phyloP scores from a whole-genome alignment of 1,140 invertebrate species.

The Danaus plexippus region DNA sequence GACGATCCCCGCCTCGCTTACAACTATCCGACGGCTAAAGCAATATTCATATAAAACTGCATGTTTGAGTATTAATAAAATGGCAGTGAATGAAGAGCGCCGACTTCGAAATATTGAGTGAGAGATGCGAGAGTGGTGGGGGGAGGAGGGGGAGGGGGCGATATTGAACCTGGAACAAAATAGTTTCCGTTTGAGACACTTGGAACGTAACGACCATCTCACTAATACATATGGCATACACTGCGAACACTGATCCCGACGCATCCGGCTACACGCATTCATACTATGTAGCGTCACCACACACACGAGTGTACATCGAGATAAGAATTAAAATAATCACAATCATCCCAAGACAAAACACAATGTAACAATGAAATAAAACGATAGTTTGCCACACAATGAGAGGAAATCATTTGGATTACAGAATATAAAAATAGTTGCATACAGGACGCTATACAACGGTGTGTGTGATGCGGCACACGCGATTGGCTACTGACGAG shows the following conservation, averaged over 20 bases:
- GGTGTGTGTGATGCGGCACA: no score
- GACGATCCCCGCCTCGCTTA: no score
- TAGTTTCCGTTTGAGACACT: constrained; percentile 18
- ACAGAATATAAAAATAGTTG: no score
- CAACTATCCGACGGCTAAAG: no score
- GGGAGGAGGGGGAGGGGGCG: not conserved
- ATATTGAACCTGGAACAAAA: no score
- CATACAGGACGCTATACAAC: no score
- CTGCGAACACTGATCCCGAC: constrained; percentile 17
- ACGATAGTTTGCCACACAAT: no score
- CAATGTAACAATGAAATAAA: no score
- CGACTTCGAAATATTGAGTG: constrained; percentile 16
- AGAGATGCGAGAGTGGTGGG: constrained; percentile 12
- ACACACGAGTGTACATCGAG: constrained; percentile 1
- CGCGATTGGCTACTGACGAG: no score
- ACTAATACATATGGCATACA: constrained; percentile 65
- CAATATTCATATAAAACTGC: constrained; percentile 11
- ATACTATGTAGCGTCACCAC: constrained; percentile 3
- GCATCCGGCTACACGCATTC: constrained; percentile 9
- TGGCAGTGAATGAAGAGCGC: constrained; percentile 17
- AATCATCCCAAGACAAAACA: no score
- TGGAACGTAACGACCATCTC: constrained; percentile 55
- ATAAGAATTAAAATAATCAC: no score
- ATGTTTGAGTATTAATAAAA: constrained; percentile 19
- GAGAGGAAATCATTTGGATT: no score